A percentile compares a stretch with the other conserved stretches of the same genome.
Conservation (phyloP, 2,888 invertebrate species). For the Tipula vernalis region DNA sequence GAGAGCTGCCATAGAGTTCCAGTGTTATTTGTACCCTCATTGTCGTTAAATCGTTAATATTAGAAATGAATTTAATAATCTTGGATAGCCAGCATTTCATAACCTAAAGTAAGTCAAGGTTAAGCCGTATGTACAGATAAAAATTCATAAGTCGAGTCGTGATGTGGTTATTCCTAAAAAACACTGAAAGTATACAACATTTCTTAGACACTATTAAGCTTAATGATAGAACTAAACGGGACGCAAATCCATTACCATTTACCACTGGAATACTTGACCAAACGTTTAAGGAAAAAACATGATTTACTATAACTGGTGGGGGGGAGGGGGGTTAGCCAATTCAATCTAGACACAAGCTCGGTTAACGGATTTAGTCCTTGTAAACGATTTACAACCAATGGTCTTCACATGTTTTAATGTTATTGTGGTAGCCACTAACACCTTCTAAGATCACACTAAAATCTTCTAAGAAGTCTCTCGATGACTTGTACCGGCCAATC, state of each 20-base stretch:
- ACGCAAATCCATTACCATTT: conserved; percentile 17
- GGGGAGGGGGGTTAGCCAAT: conserved; percentile 20
- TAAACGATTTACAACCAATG: conserved; percentile 20
- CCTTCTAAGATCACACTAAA: too few relatives aligned
- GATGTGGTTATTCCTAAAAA: not conserved
- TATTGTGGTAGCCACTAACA: too few relatives aligned
- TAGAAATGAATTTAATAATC: not conserved
- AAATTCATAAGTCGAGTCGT: not conserved
- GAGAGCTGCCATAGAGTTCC: not conserved
- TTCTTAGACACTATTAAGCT: conserved; percentile 13
- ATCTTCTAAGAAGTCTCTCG: too few relatives aligned
- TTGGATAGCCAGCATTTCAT: not conserved
- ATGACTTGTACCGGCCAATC: too few relatives aligned
- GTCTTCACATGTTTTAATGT: not conserved
- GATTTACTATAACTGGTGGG: conserved; percentile 18
- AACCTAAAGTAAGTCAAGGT: too few relatives aligned
- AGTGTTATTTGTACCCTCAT: not conserved
- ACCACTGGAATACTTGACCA: conserved; percentile 15
- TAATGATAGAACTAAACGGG: conserved; percentile 19
- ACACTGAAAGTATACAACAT: not conserved
- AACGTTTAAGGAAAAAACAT: conserved; percentile 15
- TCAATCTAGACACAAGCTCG: conserved; percentile 23
- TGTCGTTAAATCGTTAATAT: not conserved
- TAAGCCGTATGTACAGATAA: not conserved
- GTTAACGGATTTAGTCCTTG: conserved; percentile 21